Percentiles rank a stretch among this genome's conserved stretches.
Conservation (phyloP, 1,140 invertebrate species). For the Aphelenchoides avenae region DNA sequence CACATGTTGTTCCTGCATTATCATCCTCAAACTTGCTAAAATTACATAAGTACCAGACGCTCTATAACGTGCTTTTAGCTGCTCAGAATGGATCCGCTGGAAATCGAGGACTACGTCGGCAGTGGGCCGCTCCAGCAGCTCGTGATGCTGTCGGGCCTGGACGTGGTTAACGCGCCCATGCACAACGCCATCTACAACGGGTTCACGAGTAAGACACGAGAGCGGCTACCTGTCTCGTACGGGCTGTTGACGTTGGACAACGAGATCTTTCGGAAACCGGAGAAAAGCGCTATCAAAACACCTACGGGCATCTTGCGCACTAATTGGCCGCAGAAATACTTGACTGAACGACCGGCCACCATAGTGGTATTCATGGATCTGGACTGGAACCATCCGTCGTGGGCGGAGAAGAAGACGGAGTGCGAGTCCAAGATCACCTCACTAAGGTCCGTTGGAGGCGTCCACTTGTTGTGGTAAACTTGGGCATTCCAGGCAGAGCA, state of each 20-base stretch:
- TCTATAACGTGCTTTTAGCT: too few species aligned
- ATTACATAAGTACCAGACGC: too few species aligned
- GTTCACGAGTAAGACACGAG: slow-evolving; percentile 12
- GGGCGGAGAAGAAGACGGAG: slow-evolving; percentile 88
- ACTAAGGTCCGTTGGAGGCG: slow-evolving; percentile 14
- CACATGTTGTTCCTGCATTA: too few species aligned
- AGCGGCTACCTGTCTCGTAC: slow-evolving; percentile 22
- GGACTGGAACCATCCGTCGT: slow-evolving; percentile 88
- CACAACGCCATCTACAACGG: slow-evolving; percentile 33
- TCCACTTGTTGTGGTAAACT: background rate
- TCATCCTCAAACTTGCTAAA: too few species aligned
- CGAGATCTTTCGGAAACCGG: slow-evolving; percentile 22
- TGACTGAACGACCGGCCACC: slow-evolving; percentile 81
- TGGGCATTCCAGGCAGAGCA: slow-evolving; percentile 25
- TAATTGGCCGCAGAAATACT: slow-evolving; percentile 91
- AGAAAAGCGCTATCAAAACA: slow-evolving; percentile 15
- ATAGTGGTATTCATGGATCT: slow-evolving; percentile 91
- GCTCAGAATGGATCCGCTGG: slow-evolving; percentile 39
- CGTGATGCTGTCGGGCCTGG: slow-evolving; percentile 35
- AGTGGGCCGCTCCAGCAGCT: slow-evolving; percentile 27
- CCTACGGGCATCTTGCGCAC: slow-evolving; percentile 79
- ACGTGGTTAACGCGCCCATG: slow-evolving; percentile 28
- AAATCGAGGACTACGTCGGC: slow-evolving; percentile 40
- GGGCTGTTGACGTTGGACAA: slow-evolving; percentile 28
- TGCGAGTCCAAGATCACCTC: slow-evolving; percentile 66